Conservation (phyloP, 2,797 vertebrate species). For the Cossypha heuglini region DNA sequence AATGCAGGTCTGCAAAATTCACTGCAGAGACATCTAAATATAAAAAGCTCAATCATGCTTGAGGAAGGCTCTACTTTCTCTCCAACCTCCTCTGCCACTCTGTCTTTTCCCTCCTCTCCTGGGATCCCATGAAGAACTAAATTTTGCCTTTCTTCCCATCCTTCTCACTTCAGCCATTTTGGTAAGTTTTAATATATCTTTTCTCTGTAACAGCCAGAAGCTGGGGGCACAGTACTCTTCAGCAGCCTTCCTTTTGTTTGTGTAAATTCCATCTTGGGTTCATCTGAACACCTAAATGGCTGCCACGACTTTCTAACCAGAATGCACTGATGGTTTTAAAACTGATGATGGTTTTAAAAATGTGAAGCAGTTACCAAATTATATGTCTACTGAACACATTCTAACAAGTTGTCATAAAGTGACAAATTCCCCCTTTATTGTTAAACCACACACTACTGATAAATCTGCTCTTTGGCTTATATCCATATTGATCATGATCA, state of each 20-base stretch:
- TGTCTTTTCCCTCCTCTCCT: not conserved
- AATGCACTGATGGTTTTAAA: not conserved
- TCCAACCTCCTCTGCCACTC: not conserved
- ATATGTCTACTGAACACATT: not conserved
- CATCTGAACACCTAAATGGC: not conserved
- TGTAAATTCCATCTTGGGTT: not conserved
- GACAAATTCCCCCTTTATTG: not conserved
- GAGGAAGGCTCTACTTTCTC: not conserved
- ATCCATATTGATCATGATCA: not conserved
- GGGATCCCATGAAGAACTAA: not conserved
- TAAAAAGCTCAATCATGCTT: not conserved
- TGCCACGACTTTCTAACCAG: not conserved
- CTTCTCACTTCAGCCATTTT: not conserved
- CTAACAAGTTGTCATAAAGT: not conserved
- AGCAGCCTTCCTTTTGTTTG: not conserved
- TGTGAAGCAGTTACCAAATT: not conserved
- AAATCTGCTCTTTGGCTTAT: not conserved
- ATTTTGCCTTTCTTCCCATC: not conserved
- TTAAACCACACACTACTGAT: not conserved
- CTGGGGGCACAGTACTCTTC: not conserved
- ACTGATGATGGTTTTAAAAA: not conserved
- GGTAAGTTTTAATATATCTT: not conserved
- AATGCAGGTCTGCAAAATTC: not conserved
- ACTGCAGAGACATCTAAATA: not conserved
- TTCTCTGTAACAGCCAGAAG: not conserved